These are phyloP conservation scores for Contarinia nasturtii DNA, from an alignment of 1,140 invertebrate species.

Conservation along the genomic window DNA sequence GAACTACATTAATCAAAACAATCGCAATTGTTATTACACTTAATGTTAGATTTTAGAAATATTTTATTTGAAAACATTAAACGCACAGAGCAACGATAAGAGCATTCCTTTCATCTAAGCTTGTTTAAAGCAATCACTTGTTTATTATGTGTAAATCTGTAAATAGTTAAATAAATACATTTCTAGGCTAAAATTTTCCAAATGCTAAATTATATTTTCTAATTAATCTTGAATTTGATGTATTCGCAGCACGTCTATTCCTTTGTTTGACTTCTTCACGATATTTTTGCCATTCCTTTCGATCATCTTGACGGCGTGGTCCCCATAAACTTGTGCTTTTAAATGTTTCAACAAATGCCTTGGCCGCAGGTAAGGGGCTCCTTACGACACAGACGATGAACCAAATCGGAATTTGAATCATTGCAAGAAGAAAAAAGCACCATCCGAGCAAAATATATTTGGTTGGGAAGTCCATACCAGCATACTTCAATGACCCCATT, in stretches of 20 bases:
- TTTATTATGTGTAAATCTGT: no score
- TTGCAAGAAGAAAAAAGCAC: slow-evolving; percentile 19
- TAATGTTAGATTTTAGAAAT: no score
- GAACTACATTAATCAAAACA: no score
- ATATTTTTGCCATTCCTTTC: slow-evolving; percentile 29
- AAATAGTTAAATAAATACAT: no score
- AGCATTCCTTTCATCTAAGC: no score
- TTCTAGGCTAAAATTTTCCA: slow-evolving; percentile 1
- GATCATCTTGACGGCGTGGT: slow-evolving; percentile 27
- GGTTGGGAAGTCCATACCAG: slow-evolving; percentile 14
- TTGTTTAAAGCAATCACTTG: no score
- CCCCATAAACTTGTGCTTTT: slow-evolving; percentile 35
- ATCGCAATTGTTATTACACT: no score
- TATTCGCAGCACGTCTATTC: not conserved
- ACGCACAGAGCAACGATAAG: no score
- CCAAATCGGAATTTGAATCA: slow-evolving; percentile 27
- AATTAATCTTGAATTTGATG: not conserved
- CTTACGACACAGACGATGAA: slow-evolving; percentile 13
- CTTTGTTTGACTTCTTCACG: not conserved
- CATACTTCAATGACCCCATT: slow-evolving; percentile 31
- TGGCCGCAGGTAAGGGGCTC: slow-evolving; percentile 6
- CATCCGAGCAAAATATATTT: slow-evolving; percentile 21
- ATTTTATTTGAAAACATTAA: no score
- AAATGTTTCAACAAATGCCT: slow-evolving; percentile 32
- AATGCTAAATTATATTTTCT: not conserved